Conservation (phyloP, 37 sponge, comb jelly and placozoan species). For the Sycon ciliatum region DNA sequence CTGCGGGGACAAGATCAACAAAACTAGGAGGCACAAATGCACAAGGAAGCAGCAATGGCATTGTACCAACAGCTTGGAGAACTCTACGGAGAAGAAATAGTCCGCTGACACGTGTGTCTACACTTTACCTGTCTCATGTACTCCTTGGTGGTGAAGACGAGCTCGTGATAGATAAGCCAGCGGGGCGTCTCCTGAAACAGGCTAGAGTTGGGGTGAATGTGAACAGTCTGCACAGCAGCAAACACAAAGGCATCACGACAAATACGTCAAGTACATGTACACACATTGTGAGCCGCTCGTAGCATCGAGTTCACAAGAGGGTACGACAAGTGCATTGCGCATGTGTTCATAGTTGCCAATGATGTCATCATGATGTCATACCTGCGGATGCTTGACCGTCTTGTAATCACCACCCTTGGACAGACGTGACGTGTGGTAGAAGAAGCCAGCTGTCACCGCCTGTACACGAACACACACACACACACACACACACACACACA, state of each 20-base stretch:
- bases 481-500: neutral
- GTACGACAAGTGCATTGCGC: no score
- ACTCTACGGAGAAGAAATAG: no score
- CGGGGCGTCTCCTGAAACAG: conserved; percentile 87
- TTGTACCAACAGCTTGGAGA: no score
- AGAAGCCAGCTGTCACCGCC: conserved; percentile 95
- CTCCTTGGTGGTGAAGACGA: conserved; percentile 93
- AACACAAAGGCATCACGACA: neutral
- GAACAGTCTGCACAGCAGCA: conserved; percentile 54
- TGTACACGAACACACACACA: conserved; percentile 19
- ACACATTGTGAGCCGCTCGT: no score
- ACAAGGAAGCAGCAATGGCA: no score
- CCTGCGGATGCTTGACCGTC: conserved; percentile 92
- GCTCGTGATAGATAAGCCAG: conserved; percentile 90
- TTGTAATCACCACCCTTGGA: conserved; percentile 82
- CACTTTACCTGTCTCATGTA: conserved; percentile 88
- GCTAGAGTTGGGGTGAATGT: conserved; percentile 94
- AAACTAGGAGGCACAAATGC: no score
- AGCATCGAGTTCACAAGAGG: no score
- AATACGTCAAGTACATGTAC: neutral
- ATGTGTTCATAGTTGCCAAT: no score
- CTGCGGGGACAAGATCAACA: no score
- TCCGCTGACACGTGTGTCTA: no score
- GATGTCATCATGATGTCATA: no score
- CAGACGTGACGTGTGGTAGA: conserved; percentile 83